Base-by-base conservation (phyloP, 2,113 vertebrate species). In the Blennius ocellaris region DNA sequence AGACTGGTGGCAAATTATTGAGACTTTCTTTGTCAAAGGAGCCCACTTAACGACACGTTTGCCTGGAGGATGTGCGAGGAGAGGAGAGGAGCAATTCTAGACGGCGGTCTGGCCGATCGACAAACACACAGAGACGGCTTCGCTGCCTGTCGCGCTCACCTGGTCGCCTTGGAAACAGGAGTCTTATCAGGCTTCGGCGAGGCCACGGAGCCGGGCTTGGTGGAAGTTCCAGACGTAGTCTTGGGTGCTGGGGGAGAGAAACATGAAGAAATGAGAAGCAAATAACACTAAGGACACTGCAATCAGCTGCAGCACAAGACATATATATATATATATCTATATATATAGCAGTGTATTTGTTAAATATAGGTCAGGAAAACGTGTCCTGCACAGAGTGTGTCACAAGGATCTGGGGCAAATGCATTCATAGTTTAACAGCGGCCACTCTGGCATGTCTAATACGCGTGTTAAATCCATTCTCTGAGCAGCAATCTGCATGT, bases 101-200 rank as follows among this genome's bases (percentile, higher is more conserved):
- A 72, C 61, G 49, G 76, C 57, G 39, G 65, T 9, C 40, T 57
- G 37, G 17, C 38, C 43, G 36, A 55, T 72, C 48, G 51, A 38
- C 73, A 78, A 43, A 66, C 17, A 37, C 57, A 60, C 47, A 58
- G 12, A 58, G 50, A 53, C 43, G 41, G 40, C 57, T 76, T 69
- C 8, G 53, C 11, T 60, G 58, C 68, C 67, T 84, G 65, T 77
- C 72, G 76, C 17, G 62, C 89, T 62, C 81, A 95, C 94, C 93
- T 94, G 82, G 90, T 85, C 85, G 93, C 86, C 91, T 94, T 95
- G 79, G 93, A 83, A 83, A 89, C 85, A 0, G 78, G 68, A 8
- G 91, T 69, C 74, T 92, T 93, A 57, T 81, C 82, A 2, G 84
- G 73, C 72, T 90, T 94, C 69, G 83, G 45, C 50, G 87, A 58